phyloP scores from a whole-genome alignment of 2,888 invertebrate species.

The Smittia sp. region DNA sequence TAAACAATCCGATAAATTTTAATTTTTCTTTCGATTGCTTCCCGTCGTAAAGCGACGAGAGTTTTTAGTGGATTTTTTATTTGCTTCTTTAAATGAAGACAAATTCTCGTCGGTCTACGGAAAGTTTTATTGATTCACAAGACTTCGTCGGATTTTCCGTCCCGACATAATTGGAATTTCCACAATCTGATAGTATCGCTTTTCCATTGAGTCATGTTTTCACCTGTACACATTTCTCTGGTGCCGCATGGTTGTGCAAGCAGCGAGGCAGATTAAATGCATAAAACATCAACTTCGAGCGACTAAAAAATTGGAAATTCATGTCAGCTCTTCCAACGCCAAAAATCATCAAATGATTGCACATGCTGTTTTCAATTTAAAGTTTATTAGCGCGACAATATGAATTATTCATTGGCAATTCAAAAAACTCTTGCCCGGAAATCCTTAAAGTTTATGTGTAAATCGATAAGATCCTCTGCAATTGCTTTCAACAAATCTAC shows the following conservation, averaged over 20 bases:
- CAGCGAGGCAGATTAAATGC: conserved; percentile 1
- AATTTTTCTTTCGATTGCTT: conserved; percentile 18
- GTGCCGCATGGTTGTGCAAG: conserved; percentile 5
- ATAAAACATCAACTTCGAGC: neutral
- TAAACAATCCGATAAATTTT: conserved; percentile 40
- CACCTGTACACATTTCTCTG: neutral
- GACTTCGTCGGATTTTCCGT: neutral
- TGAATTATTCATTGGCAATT: neutral
- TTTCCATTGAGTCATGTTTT: neutral
- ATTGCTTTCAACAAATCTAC: no score
- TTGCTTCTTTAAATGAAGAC: conserved; percentile 21
- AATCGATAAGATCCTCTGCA: no score
- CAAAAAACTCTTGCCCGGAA: no score
- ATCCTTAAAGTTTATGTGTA: no score
- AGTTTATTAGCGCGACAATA: neutral
- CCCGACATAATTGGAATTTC: neutral
- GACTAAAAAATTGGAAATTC: neutral
- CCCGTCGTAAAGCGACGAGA: neutral
- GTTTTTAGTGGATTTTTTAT: neutral
- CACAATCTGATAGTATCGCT: neutral
- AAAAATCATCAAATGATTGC: conserved; percentile 4
- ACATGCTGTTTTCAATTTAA: neutral
- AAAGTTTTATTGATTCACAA: conserved; percentile 6
- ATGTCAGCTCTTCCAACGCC: neutral
- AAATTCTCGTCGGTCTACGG: neutral